Percentiles rank a stretch among this genome's conserved stretches.
Conservation (phyloP, 2,113 vertebrate genomes). For the Entelurus aequoreus region DNA sequence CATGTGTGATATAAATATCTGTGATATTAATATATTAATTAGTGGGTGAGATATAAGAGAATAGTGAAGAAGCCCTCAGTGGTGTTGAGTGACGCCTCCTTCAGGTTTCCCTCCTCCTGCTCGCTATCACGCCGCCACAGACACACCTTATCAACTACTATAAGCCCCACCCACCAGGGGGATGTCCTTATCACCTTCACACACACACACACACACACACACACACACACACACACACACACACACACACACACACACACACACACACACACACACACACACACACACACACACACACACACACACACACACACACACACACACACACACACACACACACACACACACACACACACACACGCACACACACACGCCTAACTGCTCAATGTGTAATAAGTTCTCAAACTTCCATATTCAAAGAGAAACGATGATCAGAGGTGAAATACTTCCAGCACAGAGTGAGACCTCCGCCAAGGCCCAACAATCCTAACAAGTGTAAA, state of each 20-base stretch:
- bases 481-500: too few species aligned
- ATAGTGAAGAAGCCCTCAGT: background rate
- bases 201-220: background rate
- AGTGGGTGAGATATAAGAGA: background rate
- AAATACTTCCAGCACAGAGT: too few species aligned
- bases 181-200: conserved; percentile 68
- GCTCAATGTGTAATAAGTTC: background rate
- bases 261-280: too few species aligned
- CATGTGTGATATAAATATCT: too few species aligned
- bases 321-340: too few species aligned
- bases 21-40: too few species aligned
- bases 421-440: too few species aligned
- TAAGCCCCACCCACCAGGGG: conserved; percentile 66
- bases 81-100: background rate
- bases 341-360: background rate
- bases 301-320: too few species aligned
- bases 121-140: conserved; percentile 11
- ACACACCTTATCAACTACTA: conserved; percentile 62
- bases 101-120: conserved; percentile 1
- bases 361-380: background rate
- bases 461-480: too few species aligned
- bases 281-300: too few species aligned
- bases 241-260: too few species aligned
- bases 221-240: background rate
- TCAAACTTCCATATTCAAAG: too few species aligned